Evolutionary conservation across 1,140 invertebrate genomes (phyloP), one percentile per base, ranked within the genome.

Genomic region (Plodia interpunctella): DNA sequence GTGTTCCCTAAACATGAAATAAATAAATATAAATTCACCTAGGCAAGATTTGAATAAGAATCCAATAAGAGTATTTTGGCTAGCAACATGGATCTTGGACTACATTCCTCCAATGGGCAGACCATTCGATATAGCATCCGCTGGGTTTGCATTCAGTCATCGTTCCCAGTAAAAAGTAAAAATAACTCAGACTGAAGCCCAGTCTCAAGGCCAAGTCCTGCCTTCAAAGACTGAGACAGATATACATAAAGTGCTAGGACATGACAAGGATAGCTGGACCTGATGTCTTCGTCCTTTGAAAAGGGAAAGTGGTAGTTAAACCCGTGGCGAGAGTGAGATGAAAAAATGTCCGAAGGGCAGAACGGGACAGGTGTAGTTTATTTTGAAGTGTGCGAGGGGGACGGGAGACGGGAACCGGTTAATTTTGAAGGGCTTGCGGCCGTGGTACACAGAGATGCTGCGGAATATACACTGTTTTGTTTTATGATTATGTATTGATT

Each of bases 211-310:
- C 80, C 83, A 88, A 86, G 78, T 86, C 80, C 83, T 85, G 70
- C 74, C 72, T 83, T 76, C 68, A 65, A 62, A n/a, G 68, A 82
- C 5, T 60, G 70, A 68, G 72, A 86, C 57, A 28, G 9, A 69
- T 11, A 72, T 72, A 78, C 32, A 32, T 28, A 55, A 18, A 10
- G 0, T 4, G 9, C 3, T n/a, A 5, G 21, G 0, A 69, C 0
- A 20, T 5, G 62, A 85, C 2, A 62, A 63, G 51, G 79, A 84
- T 25, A 57, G 10, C 32, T 5, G n/a, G 64, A 32, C 50, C 30
- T 63, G 68, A 76, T 83, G 80, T 87, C 84, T 88, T 88, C 86
- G 86, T 88, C 83, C 86, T 88, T 88, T 88, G 66, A 88, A 88
- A 88, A 88, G 86, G 86, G 86, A 88, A 88, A 87, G 86, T 88